Percentiles rank a stretch among this genome's conserved stretches.
These are phyloP conservation scores for Apodemia mormo DNA, from an alignment of 2,888 invertebrate genomes.

Conservation along the genomic window DNA sequence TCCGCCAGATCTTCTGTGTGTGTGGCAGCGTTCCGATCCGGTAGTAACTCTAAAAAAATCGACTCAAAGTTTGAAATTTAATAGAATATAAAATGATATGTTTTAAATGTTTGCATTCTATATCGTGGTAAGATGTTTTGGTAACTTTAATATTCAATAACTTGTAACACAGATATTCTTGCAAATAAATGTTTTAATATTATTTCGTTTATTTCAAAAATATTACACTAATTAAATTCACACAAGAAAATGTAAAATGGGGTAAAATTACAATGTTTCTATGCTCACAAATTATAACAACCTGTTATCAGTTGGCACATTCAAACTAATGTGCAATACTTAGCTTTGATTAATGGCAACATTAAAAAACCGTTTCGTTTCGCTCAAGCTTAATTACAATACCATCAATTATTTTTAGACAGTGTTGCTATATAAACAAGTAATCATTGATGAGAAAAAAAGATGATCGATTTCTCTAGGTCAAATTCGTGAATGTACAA, in stretches of 20 bases:
- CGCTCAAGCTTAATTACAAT: conserved; percentile 29
- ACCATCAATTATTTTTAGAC: conserved; percentile 25
- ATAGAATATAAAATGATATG: no score
- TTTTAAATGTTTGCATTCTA: no score
- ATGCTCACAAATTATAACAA: not conserved
- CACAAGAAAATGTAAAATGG: not conserved
- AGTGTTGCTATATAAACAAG: conserved; percentile 22
- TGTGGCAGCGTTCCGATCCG: no score
- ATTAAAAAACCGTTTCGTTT: conserved; percentile 50
- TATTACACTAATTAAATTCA: no score
- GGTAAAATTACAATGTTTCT: not conserved
- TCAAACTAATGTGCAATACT: conserved; percentile 28
- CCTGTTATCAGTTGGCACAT: conserved; percentile 25
- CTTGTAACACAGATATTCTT: no score
- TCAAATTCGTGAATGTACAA: conserved; percentile 7
- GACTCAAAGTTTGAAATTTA: no score
- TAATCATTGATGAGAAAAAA: conserved; percentile 9
- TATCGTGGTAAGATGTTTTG: no score
- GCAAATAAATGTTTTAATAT: no score
- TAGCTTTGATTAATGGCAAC: conserved; percentile 62
- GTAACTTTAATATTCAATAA: no score
- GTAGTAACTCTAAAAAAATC: no score
- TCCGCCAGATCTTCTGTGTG: no score
- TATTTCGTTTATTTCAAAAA: no score
- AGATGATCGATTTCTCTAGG: conserved; percentile 15